Base-by-base conservation (phyloP, 1,140 invertebrate species). In the Microplitis demolitor region DNA sequence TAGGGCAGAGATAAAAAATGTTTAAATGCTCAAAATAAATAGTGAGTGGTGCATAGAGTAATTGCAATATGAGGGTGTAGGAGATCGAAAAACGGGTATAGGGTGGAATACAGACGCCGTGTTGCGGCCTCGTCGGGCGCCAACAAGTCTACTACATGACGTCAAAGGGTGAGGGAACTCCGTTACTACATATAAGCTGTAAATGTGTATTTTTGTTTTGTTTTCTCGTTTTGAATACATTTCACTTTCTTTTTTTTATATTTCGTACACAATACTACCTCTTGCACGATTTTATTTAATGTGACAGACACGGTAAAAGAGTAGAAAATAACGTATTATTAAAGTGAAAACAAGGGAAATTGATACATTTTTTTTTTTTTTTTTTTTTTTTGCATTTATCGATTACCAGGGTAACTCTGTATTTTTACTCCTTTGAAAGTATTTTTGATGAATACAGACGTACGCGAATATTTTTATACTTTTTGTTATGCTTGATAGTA, bases 91-190 rank as follows among this genome's bases (percentile, higher is more conserved):
- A 58, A n/a, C n/a, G 3, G 16, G 9, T 16, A 58, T 16, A 54
- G 56, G 56, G 56, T 58, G 56, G 14, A 34, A 35, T 54, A 14
- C 9, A 13, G 13, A 31, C 45, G 24, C 8, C 14, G 37, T 53
- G 45, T 37, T 11, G 11, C 37, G 50, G 24, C 14, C 66, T 24
- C 39, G 33, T 33, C 4, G 5, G 82, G 81, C 82, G 83, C 78
- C 83, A 72, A 54, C 72, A 76, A 70, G 83, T 85, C 82, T 84
- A 78, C 37, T 14, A 74, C 62, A 68, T 77, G 76, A 81, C 69
- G 77, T 80, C 71, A 73, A 72, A 76, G 79, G 80, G 77, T 77
- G 75, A 78, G 73, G 75, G 76, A 78, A 80, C 79, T 80, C 74
- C 72, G 70, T 54, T 69, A 72, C 37, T 35, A 35, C 4, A 67